Conservation (phyloP, 2,888 invertebrate species). For the Deilephila elpenor region DNA sequence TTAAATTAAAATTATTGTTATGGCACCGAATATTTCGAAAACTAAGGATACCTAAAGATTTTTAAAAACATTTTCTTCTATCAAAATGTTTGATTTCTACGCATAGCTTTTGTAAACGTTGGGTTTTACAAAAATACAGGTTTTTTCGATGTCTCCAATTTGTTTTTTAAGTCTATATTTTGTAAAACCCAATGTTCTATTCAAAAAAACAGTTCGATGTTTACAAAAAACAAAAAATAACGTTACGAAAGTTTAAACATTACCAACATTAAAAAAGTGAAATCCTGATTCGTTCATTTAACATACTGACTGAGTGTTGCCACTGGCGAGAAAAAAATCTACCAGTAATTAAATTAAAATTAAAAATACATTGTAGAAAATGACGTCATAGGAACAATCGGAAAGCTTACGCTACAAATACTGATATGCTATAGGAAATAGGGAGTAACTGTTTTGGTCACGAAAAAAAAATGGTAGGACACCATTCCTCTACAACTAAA, state of each 20-base stretch:
- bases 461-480: constrained; percentile 42
- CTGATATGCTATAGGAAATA: constrained; percentile 76
- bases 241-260: background rate
- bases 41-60: background rate
- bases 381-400: constrained; percentile 72
- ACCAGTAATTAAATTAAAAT: constrained; percentile 23
- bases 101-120: background rate
- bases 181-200: background rate
- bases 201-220: background rate
- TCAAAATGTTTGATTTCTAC: constrained; percentile 2
- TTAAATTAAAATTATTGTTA: constrained; percentile 25
- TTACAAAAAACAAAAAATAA: background rate
- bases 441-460: constrained; percentile 64
- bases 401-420: constrained; percentile 77
- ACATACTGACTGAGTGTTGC: constrained; percentile 18
- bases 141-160: constrained; percentile 1
- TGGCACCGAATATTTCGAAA: constrained; percentile 24
- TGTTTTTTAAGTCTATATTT: background rate
- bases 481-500: constrained; percentile 59
- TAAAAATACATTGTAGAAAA: constrained; percentile 29
- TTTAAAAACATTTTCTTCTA: constrained; percentile 6
- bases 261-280: background rate
- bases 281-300: constrained; percentile 21
- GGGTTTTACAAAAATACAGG: constrained; percentile 5
- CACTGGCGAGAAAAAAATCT: constrained; percentile 14